Evolutionary conservation across 2,888 invertebrate genomes (phyloP).

Genomic region (Pristionchus mayeri): DNA sequence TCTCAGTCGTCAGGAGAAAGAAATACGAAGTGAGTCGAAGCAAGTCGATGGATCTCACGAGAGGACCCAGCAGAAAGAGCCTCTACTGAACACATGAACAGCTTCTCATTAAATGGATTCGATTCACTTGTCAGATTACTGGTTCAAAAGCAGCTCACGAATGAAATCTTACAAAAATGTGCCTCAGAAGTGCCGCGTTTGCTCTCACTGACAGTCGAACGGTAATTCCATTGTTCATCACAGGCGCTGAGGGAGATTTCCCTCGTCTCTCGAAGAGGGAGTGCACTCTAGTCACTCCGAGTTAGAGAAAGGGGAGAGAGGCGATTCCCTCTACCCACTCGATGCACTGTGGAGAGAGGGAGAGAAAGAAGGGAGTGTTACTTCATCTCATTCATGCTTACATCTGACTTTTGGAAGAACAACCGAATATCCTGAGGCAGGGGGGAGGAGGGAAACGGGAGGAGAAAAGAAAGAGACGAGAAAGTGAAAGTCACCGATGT

Average conservation of each 20-base stretch:
- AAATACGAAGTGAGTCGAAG: slow-evolving; percentile 40
- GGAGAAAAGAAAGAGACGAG: not conserved
- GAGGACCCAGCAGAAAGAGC: slow-evolving; percentile 6
- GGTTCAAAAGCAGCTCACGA: not conserved
- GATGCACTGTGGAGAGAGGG: not conserved
- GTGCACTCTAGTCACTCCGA: not conserved
- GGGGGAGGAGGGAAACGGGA: not conserved
- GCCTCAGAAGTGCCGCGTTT: slow-evolving; percentile 38
- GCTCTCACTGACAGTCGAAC: slow-evolving; percentile 45
- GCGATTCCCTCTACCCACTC: too few species aligned
- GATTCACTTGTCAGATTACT: not conserved
- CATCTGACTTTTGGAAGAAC: not conserved
- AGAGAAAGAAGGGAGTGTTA: not conserved
- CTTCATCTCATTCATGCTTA: not conserved
- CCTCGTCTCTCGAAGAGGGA: not conserved
- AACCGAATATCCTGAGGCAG: slow-evolving; percentile 4
- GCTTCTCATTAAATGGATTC: not conserved
- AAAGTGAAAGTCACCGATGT: slow-evolving; percentile 36
- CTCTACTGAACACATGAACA: not conserved
- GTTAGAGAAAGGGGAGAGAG: not conserved
- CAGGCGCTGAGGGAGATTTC: not conserved
- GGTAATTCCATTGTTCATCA: slow-evolving; percentile 47
- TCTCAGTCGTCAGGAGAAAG: slow-evolving; percentile 1
- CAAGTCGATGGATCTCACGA: slow-evolving; percentile 36
- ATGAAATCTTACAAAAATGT: not conserved